Evolutionary conservation across 2,797 vertebrate species (phyloP).

Genomic region (Rachycentron canadum): DNA sequence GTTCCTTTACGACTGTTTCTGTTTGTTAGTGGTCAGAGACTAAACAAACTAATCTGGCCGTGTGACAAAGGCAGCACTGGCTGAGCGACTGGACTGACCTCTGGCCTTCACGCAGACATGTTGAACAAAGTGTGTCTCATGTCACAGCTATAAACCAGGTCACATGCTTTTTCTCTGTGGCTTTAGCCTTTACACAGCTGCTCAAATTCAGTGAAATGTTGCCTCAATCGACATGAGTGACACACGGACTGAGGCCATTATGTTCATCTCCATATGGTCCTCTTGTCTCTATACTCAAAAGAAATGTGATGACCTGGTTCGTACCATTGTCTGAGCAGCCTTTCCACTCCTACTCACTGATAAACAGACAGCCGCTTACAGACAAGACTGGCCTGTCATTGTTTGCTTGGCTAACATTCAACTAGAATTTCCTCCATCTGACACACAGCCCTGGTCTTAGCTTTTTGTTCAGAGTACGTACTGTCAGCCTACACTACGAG

Average conservation of each 20-base stretch:
- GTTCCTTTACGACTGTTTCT: not conserved
- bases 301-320: slow-evolving; percentile 87
- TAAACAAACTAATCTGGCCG: not conserved
- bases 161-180: slow-evolving; percentile 33
- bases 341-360: slow-evolving; percentile 74
- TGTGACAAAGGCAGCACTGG: slow-evolving; percentile 6
- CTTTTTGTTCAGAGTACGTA: not conserved
- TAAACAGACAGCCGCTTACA: slow-evolving; percentile 65
- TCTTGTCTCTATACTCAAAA: slow-evolving; percentile 78
- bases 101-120: not conserved
- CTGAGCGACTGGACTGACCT: slow-evolving; percentile 9
- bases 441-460: not conserved
- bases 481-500: not conserved
- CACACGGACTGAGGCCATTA: slow-evolving; percentile 64
- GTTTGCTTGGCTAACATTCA: slow-evolving; percentile 36
- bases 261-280: slow-evolving; percentile 76
- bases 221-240: slow-evolving; percentile 20
- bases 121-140: slow-evolving; percentile 10
- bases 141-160: slow-evolving; percentile 6
- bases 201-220: slow-evolving; percentile 34
- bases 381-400: slow-evolving; percentile 49
- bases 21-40: not conserved
- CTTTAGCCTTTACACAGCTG: slow-evolving; percentile 22
- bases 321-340: slow-evolving; percentile 80
- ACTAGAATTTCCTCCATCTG: slow-evolving; percentile 47